Percentiles rank a stretch among this genome's conserved stretches.
Evolutionary conservation across 2,888 invertebrate genomes (phyloP).

Genomic region (Machimus rusticus): DNA sequence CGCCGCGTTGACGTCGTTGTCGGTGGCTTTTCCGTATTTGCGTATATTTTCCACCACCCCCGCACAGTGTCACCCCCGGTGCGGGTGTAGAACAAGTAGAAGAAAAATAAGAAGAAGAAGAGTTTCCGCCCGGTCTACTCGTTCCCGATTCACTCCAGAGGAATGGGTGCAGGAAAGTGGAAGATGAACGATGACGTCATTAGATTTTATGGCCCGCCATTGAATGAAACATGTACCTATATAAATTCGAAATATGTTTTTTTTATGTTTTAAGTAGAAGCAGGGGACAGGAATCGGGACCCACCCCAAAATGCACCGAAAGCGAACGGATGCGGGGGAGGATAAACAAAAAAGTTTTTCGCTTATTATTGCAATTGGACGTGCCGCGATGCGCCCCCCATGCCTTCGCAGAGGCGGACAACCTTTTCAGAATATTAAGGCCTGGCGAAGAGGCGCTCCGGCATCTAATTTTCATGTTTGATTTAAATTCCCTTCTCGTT

Average conservation of each 20-base stretch:
- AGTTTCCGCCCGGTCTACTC: neutral
- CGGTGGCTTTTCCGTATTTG: neutral
- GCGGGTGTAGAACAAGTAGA: neutral
- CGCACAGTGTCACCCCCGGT: neutral
- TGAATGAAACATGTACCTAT: neutral
- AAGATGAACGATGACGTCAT: slow-evolving; percentile 20
- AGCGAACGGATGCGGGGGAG: neutral
- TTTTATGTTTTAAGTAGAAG: neutral
- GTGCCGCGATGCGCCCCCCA: neutral
- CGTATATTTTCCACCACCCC: neutral
- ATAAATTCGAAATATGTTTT: slow-evolving; percentile 20
- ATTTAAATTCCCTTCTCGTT: slow-evolving; percentile 10
- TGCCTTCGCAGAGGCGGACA: neutral
- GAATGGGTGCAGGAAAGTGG: neutral
- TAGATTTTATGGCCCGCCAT: neutral
- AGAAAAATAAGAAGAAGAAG: neutral
- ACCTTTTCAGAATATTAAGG: slow-evolving; percentile 19
- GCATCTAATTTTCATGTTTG: slow-evolving; percentile 28
- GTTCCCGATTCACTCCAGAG: neutral
- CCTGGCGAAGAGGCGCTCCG: neutral
- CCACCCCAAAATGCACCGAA: neutral
- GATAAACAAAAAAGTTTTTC: slow-evolving; percentile 6
- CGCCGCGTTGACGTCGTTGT: neutral
- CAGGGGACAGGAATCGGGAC: neutral
- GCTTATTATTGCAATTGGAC: slow-evolving; percentile 19